Base-by-base conservation (phyloP, 2,113 vertebrate species). In the Enhydra lutris region DNA sequence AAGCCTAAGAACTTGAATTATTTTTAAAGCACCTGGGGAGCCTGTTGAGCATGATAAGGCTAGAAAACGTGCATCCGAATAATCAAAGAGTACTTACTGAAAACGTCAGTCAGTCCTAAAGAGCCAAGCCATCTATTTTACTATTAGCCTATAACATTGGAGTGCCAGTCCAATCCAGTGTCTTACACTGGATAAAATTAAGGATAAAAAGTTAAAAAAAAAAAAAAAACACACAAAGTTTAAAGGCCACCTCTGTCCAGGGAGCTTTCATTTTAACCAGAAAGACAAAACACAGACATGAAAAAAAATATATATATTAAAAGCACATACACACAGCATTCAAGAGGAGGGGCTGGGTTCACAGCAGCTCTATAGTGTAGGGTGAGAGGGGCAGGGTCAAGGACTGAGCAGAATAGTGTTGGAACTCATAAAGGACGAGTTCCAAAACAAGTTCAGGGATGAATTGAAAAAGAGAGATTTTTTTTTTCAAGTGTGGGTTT, bases 111-210 rank as follows among this genome's bases (percentile, higher is more conserved):
- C 63, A 50, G 80, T 73, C 57, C 47, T 7, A 23, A 47, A 87
- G 52, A 79, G 36, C 26, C 85, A 29, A 9, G 67, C 42, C 18
- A 82, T 73, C 52, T 24, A 57, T 36, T 83, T 93, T 84, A 71
- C 55, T 42, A 79, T 15, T 73, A 61, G 29, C 10, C 59, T 83
- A 39, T 59, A 69, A 31, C 11, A 31, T 31, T 36, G 11, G 29
- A 91, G 55, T 45, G 85, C 61, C 34, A 80, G 42, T 45, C 74
- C 52, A 18, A 55, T 18, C 52, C 52, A 55, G 52, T 83, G 42
- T 59, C 95, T 57, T 73, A 71, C 47, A 57, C 71, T 80, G 71
- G 12, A 83, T 69, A 96, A 95, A 94, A 87, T 86, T 69, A 96
- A 91, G 59, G 42, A 74, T 69, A 52, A 91, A 92, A 96, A 80